These are phyloP conservation scores for Teleiodes luculella DNA, from an alignment of 2,888 invertebrate species.

Conservation along the genomic window DNA sequence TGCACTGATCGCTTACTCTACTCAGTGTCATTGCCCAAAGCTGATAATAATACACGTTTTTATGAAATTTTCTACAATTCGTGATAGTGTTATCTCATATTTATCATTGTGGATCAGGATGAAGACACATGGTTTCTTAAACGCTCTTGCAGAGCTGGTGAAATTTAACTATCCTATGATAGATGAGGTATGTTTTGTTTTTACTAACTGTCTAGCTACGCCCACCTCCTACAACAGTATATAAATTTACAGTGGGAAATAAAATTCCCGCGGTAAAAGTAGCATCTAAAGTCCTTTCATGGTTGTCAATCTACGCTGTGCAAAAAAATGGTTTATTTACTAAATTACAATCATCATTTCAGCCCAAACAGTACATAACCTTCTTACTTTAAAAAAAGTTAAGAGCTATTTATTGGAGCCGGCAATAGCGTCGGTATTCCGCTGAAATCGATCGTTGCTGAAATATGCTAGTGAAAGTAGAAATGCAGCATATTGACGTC, in stretches of 20 bases:
- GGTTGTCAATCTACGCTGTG: no score
- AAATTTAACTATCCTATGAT: slow-evolving; percentile 44
- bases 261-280: no score
- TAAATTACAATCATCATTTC: no score
- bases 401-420: slow-evolving; percentile 10
- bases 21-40: slow-evolving; percentile 22
- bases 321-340: no score
- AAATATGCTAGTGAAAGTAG: slow-evolving; percentile 43
- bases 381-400: no score
- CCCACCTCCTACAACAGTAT: no score
- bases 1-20: slow-evolving; percentile 30
- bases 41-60: slow-evolving; percentile 24
- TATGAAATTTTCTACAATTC: slow-evolving; percentile 26
- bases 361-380: no score
- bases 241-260: no score
- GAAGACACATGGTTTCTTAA: slow-evolving; percentile 36
- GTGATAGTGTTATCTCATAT: slow-evolving; percentile 36
- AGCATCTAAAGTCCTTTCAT: no score
- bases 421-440: slow-evolving; percentile 18
- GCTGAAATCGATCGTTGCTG: slow-evolving; percentile 21
- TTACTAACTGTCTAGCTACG: no score
- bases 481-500: slow-evolving; percentile 23
- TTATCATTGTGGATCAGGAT: slow-evolving; percentile 34
- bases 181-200: slow-evolving; percentile 25
- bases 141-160: slow-evolving; percentile 37